Evolutionary conservation across 1,140 invertebrate genomes (phyloP), one percentile per base, ranked within the genome.

Genomic region (Asobara japonica): DNA sequence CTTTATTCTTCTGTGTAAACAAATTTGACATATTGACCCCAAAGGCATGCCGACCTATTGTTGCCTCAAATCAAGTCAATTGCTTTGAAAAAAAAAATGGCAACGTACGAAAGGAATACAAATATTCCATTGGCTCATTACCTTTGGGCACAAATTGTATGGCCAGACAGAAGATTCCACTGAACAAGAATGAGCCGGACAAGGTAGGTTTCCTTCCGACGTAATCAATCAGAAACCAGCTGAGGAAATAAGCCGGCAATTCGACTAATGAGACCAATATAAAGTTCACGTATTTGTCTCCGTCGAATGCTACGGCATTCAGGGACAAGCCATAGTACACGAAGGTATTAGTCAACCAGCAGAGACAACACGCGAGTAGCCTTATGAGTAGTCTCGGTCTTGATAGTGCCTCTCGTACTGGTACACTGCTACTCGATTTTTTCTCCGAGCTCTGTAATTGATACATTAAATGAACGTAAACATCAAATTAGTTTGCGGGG

Each of bases 251-350:
- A 0, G 91, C 92, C 8, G 93, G 93, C 71, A 94, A 90, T 83
- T 94, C 93, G 38, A 93, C 90, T 7, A 91, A 78, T 62, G 91
- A 90, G 45, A 92, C 91, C n/a, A 92, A 87, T 2, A 92, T 91
- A 77, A 94, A 94, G 82, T 93, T 93, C 13, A 90, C 82, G 83
- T 94, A 93, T 77, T 89, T 88, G 78, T 94, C 90, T 3, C 93
- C 93, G 11, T 90, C 90, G 22, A 96, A 86, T 33, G 93, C 88
- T 7, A 93, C 93, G 0, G 94, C 92, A 81, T 94, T 95, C 45
- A 95, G 89, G 7, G 93, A 94, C 5, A 96, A 83, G 0, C 94
- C 95, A 81, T 95, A 96, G 83, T 94, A 96, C 3, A 95, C 90
- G 77, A 95, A 92, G 0, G 91, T 89, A 74, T 90, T 90, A 1